Evolutionary conservation across 1,140 invertebrate genomes (phyloP), one percentile per base, ranked within the genome.

Genomic region (Cotesia chilonis): DNA sequence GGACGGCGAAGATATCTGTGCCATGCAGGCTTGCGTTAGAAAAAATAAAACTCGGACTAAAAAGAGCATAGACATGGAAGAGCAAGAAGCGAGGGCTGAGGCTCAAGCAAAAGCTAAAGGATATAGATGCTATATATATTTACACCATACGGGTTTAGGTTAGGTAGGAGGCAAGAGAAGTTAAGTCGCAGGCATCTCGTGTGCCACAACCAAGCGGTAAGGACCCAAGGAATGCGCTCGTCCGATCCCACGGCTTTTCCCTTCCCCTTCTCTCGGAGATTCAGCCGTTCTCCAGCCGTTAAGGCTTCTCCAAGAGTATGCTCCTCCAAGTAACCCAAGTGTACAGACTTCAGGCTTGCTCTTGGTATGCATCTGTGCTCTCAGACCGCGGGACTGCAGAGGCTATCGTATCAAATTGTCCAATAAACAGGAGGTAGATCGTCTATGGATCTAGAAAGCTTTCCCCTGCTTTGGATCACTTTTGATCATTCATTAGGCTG

Each of bases 211-310:
- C 75, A 72, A 66, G n/a, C n/a, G 74, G 81, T 81, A 82, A 78
- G 80, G 79, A 80, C 72, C 75, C 76, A 74, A 84, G 82, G 83
- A 84, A 84, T 84, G 82, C 79, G 80, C 81, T 82, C 81, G 83
- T 84, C 81, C 82, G 83, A 84, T 84, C 83, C 82, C 82, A 84
- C 83, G 83, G 82, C 81, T 84, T 80, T 81, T 77, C 78, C 80
- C 79, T 77, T 78, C 80, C 80, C 71, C 73, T 71, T 68, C 71
- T 75, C 75, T 70, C 67, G 6, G 66, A 69, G 73, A 69, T 28
- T 28, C 28, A 28, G 28, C 28, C 28, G 28, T 28, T 28, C 28
- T 28, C 28, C 70, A 59, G 65, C 73, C 68, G 41, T 71, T 57
- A 7, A 14, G 60, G 47, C 52, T 57, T 54, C 37, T 17, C 41